Conservation (phyloP, 2,888 invertebrate species). For the Sarcophaga variegata region DNA sequence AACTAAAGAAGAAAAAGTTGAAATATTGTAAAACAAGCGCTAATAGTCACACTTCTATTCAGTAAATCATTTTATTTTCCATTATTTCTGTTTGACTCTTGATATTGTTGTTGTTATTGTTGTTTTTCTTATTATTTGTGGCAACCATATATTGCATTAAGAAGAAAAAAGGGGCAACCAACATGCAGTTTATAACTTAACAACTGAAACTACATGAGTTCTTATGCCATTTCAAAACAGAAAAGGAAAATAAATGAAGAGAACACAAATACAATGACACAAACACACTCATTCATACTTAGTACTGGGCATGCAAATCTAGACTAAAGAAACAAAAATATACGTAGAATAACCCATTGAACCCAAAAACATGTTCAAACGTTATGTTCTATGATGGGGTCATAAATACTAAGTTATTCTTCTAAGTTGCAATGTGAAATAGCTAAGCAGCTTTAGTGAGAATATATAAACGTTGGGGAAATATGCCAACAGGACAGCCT, state of each 20-base stretch:
- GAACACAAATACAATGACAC: not conserved
- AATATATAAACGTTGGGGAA: no score
- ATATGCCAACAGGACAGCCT: no score
- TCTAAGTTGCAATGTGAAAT: no score
- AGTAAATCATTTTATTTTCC: constrained; percentile 57
- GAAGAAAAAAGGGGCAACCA: constrained; percentile 10
- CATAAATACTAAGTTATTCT: no score
- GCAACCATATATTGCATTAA: constrained; percentile 40
- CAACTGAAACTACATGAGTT: constrained; percentile 47
- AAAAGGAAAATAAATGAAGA: constrained; percentile 10
- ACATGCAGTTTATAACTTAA: constrained; percentile 67
- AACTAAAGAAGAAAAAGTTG: constrained; percentile 20
- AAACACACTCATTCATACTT: not conserved
- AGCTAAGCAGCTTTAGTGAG: no score
- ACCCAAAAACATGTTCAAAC: not conserved
- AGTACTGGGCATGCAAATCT: not conserved
- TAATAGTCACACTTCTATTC: constrained; percentile 67
- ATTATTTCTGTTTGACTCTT: not conserved
- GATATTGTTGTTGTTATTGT: not conserved
- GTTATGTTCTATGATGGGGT: not conserved
- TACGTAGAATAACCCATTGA: not conserved
- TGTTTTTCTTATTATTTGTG: constrained; percentile 30
- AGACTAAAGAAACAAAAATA: not conserved
- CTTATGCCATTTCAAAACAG: not conserved
- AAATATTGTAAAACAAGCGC: constrained; percentile 52